Evolutionary conservation across 2,113 vertebrate species (phyloP).

Genomic region (Eonycteris spelaea): DNA sequence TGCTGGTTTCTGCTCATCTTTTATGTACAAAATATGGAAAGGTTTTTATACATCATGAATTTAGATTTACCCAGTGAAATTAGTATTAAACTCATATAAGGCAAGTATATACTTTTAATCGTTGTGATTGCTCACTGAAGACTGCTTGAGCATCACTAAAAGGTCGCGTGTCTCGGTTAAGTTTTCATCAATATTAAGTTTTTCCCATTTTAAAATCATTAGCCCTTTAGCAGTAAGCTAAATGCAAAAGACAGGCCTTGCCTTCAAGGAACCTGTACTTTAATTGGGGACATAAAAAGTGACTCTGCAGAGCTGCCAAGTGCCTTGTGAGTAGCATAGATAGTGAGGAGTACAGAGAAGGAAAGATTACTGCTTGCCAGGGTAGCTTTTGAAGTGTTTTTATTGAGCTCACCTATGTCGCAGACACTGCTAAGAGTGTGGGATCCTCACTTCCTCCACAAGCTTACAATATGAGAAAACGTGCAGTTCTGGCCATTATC

Average conservation of each 20-base stretch:
- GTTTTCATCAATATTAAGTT: background rate
- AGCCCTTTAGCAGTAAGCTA: background rate
- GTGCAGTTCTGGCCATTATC: rapidly evolving
- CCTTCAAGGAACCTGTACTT: background rate
- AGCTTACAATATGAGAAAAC: rapidly evolving
- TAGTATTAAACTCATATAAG: background rate
- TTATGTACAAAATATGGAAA: background rate
- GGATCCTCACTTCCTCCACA: background rate
- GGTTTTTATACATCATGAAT: background rate
- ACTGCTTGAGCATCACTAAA: background rate
- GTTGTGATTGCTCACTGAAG: background rate
- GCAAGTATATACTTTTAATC: background rate
- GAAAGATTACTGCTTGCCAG: background rate
- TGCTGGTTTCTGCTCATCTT: background rate
- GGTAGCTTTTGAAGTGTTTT: background rate
- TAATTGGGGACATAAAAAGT: background rate
- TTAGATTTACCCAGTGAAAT: background rate
- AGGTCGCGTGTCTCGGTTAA: background rate
- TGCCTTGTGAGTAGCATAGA: background rate
- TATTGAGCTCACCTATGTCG: background rate
- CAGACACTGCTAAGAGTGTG: rapidly evolving
- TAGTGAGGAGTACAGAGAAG: rapidly evolving
- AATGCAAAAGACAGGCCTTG: background rate
- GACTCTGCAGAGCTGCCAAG: background rate
- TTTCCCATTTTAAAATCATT: background rate